A percentile compares a stretch with the other conserved stretches of the same genome.
Evolutionary conservation across 2,888 invertebrate species (phyloP).

Genomic region (Lepetodrilus schrolli): DNA sequence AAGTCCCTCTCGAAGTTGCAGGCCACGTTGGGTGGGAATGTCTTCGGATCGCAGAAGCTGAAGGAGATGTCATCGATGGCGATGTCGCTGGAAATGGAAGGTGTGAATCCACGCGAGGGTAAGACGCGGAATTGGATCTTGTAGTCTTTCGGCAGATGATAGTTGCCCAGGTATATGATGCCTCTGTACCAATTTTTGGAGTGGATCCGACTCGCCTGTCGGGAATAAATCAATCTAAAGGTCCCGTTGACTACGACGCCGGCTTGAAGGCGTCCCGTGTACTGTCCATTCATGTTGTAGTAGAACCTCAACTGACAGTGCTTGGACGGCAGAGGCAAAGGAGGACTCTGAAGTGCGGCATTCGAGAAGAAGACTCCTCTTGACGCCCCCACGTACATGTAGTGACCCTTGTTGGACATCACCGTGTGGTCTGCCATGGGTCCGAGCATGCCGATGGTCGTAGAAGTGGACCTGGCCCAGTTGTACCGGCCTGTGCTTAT

Average conservation of each 20-base stretch:
- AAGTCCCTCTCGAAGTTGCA: slow-evolving; percentile 66
- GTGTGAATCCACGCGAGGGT: slow-evolving; percentile 45
- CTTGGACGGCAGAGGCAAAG: slow-evolving; percentile 47
- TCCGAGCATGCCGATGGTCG: slow-evolving; percentile 45
- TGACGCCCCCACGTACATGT: slow-evolving; percentile 59
- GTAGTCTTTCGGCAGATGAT: slow-evolving; percentile 40
- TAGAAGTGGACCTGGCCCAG: slow-evolving; percentile 54
- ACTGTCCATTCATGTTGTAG: slow-evolving; percentile 62
- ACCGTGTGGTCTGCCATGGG: slow-evolving; percentile 54
- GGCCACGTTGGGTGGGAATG: slow-evolving; percentile 51
- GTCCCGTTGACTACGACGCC: slow-evolving; percentile 42
- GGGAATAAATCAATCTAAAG: slow-evolving; percentile 36
- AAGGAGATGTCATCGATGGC: slow-evolving; percentile 72
- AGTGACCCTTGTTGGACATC: slow-evolving; percentile 53
- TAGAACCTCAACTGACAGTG: slow-evolving; percentile 66
- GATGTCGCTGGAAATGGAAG: slow-evolving; percentile 54
- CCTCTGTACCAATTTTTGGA: slow-evolving; percentile 52
- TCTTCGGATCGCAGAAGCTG: slow-evolving; percentile 55
- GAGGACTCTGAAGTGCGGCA: slow-evolving; percentile 58
- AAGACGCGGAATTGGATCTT: slow-evolving; percentile 47
- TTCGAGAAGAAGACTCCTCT: slow-evolving; percentile 50
- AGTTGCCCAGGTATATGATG: slow-evolving; percentile 51
- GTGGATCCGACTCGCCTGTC: not conserved
- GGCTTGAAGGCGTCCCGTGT: slow-evolving; percentile 47
- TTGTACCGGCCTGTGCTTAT: slow-evolving; percentile 60